Conservation (phyloP, 2,888 invertebrate species). For the Ceratothoa steindachneri region DNA sequence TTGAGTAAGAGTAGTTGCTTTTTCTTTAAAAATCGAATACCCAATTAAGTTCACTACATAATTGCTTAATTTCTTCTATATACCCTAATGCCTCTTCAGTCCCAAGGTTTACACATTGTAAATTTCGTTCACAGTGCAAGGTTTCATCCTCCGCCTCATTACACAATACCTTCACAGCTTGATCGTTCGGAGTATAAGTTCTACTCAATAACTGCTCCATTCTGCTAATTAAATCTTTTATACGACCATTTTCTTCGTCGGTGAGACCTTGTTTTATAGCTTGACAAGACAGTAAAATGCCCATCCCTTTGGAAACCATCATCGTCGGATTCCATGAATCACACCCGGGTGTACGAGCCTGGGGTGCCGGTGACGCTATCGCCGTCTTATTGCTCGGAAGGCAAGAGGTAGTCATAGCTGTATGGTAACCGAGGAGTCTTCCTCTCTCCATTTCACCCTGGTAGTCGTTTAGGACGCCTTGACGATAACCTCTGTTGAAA, state of each 20-base stretch:
- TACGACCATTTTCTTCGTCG: neutral
- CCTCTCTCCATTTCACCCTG: neutral
- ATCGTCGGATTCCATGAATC: neutral
- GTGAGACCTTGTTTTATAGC: neutral
- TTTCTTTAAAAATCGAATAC: too few relatives aligned
- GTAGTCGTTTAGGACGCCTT: neutral
- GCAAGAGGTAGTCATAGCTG: neutral
- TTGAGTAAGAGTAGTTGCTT: too few relatives aligned
- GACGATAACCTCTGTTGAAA: neutral
- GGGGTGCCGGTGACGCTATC: too few relatives aligned
- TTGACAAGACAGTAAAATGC: neutral
- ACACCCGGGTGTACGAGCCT: neutral
- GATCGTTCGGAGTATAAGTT: neutral
- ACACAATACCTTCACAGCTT: too few relatives aligned
- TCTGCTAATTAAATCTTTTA: neutral
- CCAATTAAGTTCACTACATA: too few relatives aligned
- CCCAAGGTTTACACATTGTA: too few relatives aligned
- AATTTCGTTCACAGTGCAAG: too few relatives aligned
- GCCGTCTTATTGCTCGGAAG: too few relatives aligned
- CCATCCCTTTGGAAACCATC: neutral
- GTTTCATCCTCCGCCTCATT: too few relatives aligned
- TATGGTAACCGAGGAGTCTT: neutral
- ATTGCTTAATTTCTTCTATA: neutral
- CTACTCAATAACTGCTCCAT: neutral
- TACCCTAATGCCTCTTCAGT: too few relatives aligned